Evolutionary conservation across 2,797 vertebrate genomes (phyloP), one percentile per base, ranked within the genome.

Genomic region (Dermochelys coriacea): DNA sequence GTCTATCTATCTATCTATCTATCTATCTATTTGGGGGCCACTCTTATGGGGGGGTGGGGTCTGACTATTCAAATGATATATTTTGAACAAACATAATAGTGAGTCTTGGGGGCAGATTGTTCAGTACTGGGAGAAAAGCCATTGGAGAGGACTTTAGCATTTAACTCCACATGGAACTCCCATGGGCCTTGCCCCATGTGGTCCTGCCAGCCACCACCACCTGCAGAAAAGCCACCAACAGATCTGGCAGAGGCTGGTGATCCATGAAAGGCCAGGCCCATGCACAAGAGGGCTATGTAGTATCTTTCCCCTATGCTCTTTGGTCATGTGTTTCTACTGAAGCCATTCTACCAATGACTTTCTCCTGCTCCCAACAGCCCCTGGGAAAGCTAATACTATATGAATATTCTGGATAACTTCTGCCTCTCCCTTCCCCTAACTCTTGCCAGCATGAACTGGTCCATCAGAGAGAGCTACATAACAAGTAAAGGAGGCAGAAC

Each of bases 361-460:
- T 37, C 21, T 41, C 37, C 21, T 71, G 59, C 21, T 10, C 5
- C 5, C 21, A 37, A 3, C 6, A 18, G 64, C n/a, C 68, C 9
- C 68, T 71, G 10, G 68, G 68, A 71, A 71, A 41, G 37, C 68
- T 41, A 71, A 71, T 71, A 23, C 18, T 41, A 11, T 71, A 37
- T 71, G n/a, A 41, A 41, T 71, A 41, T 18, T 77, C 27, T 77
- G 74, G 41, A 27, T 77, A 47, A 77, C 45, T 49, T 45, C 61
- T 68, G 3, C 0, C 11, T 71, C 84, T 95, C 85, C 54, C 45
- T 94, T 88, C 59, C 31, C 37, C 45, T 3, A 29, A 89, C 88
- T 82, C 91, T 94, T 95, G 75, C 80, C 94, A 91, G 96, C 93
- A 86, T 86, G 80, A 84, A 94, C 78, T 92, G 93, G 94, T 96